A percentile compares a stretch with the other conserved stretches of the same genome.
Evolutionary conservation across 2,888 invertebrate species (phyloP).

Genomic region (Cordilura impudica): DNA sequence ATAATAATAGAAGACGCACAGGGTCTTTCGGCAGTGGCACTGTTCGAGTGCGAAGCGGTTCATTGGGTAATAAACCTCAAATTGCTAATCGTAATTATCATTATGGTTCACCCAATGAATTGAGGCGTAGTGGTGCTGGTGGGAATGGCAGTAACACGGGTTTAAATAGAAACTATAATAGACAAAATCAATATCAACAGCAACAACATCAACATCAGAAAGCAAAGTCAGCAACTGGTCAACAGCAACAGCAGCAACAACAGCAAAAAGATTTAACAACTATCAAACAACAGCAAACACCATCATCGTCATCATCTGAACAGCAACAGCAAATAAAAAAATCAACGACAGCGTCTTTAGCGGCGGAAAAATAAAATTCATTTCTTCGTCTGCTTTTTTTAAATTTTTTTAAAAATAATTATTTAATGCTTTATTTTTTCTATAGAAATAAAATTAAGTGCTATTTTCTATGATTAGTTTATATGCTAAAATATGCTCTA

Average conservation of each 20-base stretch:
- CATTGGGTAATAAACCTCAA: conserved; percentile 77
- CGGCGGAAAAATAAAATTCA: conserved; percentile 67
- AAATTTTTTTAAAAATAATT: conserved; percentile 29
- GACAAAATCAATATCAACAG: conserved; percentile 66
- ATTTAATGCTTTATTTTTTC: conserved; percentile 46
- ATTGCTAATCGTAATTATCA: conserved; percentile 75
- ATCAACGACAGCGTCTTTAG: conserved; percentile 58
- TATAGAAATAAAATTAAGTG: conserved; percentile 58
- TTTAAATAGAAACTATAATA: conserved; percentile 66
- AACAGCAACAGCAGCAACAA: conserved; percentile 61
- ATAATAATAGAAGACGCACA: conserved; percentile 74
- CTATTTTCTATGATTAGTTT: conserved; percentile 62
- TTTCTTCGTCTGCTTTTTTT: conserved; percentile 47
- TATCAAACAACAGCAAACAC: conserved; percentile 42
- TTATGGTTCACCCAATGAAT: conserved; percentile 73
- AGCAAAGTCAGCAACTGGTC: conserved; percentile 22
- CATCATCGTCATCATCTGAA: conserved; percentile 34
- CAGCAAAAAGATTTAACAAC: conserved; percentile 56
- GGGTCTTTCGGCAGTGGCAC: conserved; percentile 76
- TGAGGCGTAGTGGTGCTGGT: conserved; percentile 71
- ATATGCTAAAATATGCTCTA: conserved; percentile 52
- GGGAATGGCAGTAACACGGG: conserved; percentile 71
- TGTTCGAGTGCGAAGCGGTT: conserved; percentile 77
- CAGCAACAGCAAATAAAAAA: conserved; percentile 65
- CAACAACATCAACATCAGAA: conserved; percentile 62